These are phyloP conservation scores for Lathamus discolor DNA, from an alignment of 2,113 vertebrate species.

Conservation along the genomic window DNA sequence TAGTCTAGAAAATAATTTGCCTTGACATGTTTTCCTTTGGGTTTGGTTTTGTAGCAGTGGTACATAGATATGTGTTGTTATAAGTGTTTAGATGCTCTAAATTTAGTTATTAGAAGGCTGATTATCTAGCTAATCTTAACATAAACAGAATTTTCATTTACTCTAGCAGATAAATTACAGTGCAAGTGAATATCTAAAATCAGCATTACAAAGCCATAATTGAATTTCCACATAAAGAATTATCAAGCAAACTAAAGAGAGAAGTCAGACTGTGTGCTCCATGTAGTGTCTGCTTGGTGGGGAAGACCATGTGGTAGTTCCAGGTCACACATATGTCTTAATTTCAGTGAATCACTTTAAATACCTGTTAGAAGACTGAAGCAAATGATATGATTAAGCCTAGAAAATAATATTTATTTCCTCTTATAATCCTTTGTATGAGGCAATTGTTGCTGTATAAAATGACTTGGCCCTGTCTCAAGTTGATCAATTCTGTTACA, in stretches of 20 bases:
- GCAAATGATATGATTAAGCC: neutral
- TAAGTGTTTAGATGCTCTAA: neutral
- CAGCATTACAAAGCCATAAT: neutral
- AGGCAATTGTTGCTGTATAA: neutral
- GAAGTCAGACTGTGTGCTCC: neutral
- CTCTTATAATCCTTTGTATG: neutral
- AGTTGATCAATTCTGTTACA: neutral
- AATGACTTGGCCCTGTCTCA: neutral
- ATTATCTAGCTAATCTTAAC: neutral
- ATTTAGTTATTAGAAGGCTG: slow-evolving; percentile 1
- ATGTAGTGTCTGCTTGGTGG: neutral
- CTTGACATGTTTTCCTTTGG: slow-evolving; percentile 52
- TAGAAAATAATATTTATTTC: neutral
- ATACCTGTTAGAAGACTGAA: neutral
- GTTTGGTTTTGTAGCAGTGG: slow-evolving; percentile 24
- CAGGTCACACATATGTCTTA: neutral
- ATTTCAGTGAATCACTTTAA: neutral
- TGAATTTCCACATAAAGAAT: neutral
- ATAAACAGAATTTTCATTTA: slow-evolving; percentile 15
- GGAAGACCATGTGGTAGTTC: neutral
- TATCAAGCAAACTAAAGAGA: neutral
- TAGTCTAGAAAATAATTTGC: slow-evolving; percentile 69
- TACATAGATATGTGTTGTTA: neutral
- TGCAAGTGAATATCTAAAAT: neutral
- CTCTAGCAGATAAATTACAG: neutral